Evolutionary conservation across 2,888 invertebrate species (phyloP), one percentile per base, ranked within the genome.

Genomic region (Hydriomena furcata): DNA sequence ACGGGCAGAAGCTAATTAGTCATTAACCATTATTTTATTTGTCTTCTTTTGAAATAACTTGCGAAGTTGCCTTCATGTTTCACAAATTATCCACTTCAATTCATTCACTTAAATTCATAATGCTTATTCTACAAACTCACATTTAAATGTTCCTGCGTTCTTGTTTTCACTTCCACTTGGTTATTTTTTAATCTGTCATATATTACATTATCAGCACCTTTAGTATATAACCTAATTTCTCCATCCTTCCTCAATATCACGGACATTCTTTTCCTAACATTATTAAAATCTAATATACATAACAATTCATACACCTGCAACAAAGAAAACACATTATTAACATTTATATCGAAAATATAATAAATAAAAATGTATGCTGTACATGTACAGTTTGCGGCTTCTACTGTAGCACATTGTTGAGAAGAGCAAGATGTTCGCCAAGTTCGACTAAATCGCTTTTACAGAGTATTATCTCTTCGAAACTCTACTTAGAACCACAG

Each of bases 251-350:
- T 92, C 72, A 97, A 91, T 79, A 97, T 96, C 73, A 99, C 99
- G 63, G 99, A 99, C 99, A 99, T 99, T 81, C 99, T 92, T 91
- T 99, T 99, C 68, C 99, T 93, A 66, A 98, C 97, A 91, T 99
- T 99, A 92, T 99, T 99, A 91, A 99, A 99, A 92, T 99, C 99
- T 76, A 99, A 93, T 86, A 99, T 99, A 87, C 97, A 97, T 66
- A 99, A 92, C 70, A 99, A 92, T 84, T 99, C 98, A 90, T 99
- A 98, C 66, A 97, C 95, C 93, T 95, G 91, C 59, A 84, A 80
- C 74, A 77, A 77, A 50, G 45, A 67, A 28, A 54, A 13, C 7
- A 44, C 6, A 28, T 27, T 36, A 21, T 37, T 24, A 36, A 21
- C 0, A 28, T 21, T 1, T 11, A 11, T 13, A 17, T 34, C 11